Conservation (phyloP, 2,888 invertebrate species). For the Acronicta aceris region DNA sequence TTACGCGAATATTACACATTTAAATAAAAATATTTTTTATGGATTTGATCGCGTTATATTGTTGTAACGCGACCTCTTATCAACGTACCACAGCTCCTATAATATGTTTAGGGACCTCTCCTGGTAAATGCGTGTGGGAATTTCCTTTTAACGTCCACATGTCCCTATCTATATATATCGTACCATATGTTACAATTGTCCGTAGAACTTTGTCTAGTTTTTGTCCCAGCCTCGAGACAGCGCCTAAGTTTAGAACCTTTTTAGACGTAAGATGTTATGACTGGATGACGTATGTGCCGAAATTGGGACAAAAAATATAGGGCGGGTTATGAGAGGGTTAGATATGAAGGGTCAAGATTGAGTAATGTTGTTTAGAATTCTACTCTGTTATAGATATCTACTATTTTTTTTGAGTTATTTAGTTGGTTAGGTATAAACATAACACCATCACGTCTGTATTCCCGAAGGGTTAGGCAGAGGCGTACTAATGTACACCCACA, state of each 20-base stretch:
- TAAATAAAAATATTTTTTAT: too few relatives aligned
- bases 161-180: constrained; percentile 50
- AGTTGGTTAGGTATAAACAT: too few relatives aligned
- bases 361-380: constrained; percentile 6
- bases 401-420: too few relatives aligned
- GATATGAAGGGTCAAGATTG: background rate
- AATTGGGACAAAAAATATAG: constrained; percentile 31
- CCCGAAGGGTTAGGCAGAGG: too few relatives aligned
- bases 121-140: constrained; percentile 71
- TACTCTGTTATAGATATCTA: too few relatives aligned
- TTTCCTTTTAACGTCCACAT: constrained; percentile 66
- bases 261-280: constrained; percentile 34
- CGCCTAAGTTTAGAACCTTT: constrained; percentile 27
- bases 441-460: too few relatives aligned
- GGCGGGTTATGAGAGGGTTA: background rate
- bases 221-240: constrained; percentile 24
- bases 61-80: constrained; percentile 39
- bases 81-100: constrained; percentile 28
- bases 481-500: too few relatives aligned
- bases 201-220: constrained; percentile 42
- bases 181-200: constrained; percentile 50
- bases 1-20: too few relatives aligned
- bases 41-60: too few relatives aligned
- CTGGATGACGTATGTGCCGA: constrained; percentile 16
- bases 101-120: constrained; percentile 64